Base-by-base conservation (phyloP, 1,140 invertebrate species). In the Saccostrea echinata region DNA sequence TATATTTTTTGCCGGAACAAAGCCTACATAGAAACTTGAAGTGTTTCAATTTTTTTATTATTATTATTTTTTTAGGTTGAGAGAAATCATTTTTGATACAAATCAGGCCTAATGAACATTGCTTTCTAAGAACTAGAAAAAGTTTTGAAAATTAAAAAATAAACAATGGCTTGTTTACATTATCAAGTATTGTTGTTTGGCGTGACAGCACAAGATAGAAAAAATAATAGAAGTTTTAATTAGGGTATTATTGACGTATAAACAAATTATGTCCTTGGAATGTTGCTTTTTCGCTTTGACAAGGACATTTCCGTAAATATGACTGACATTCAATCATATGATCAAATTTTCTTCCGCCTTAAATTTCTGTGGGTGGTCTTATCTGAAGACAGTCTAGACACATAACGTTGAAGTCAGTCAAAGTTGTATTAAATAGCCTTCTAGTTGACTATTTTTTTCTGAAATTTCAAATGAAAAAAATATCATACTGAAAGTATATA, bases 301-400 rank as follows among this genome's bases (percentile, higher is more conserved):
- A 76, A 76, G 68, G 68, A 76, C 68, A 33, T 76, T 76, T 76
- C 24, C 3, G 27, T 71, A 71, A 71, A 27, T 30, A 71, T 71
- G 12, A 33, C 1, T 76, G 30, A 21, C 55, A 61, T 6, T 21
- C 55, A 21, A 18, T 61, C 18, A 61, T 61, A 76, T 33, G 12
- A 33, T 76, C 68, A 76, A 76, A 30, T 0, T 18, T 30, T 76
- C 68, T 76, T 76, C 68, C 68, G 68, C 27, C 24, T n/a, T n/a
- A 30, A 33, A 16, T 16, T 76, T 27, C 68, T 1, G 68, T 76
- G 68, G 68, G 68, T 76, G 68, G 68, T 76, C 68, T 30, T 16
- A 1, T 33, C 27, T 27, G 30, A 16, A 16, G 30, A 76, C 68
- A 33, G 68, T 76, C 68, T 76, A 76, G 68, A 76, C 68, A 33